phyloP scores from a whole-genome alignment of 2,113 vertebrate genomes.

The Illadopsis cleaveri region DNA sequence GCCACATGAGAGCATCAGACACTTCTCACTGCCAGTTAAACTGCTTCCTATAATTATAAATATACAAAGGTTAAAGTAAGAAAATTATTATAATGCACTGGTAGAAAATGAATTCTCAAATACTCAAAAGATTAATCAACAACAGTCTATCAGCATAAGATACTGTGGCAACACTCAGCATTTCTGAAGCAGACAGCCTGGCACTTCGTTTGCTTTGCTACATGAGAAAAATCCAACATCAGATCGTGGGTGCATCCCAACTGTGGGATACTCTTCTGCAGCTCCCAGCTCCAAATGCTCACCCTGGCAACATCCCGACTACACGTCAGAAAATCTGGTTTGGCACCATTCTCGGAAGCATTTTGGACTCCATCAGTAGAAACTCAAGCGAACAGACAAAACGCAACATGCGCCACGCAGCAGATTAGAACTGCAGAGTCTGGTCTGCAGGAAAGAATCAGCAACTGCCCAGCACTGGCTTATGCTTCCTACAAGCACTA shows the following conservation, averaged over 20 bases:
- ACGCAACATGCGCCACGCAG: neutral
- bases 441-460: neutral
- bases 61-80: neutral
- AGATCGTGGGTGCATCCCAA: neutral
- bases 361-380: slow-evolving; percentile 11
- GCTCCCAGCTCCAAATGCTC: slow-evolving; percentile 3
- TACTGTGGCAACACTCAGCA: neutral
- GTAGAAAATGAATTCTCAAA: slow-evolving; percentile 3
- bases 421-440: neutral
- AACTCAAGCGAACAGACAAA: neutral
- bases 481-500: neutral
- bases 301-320: neutral
- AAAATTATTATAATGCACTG: neutral
- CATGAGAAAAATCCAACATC: neutral
- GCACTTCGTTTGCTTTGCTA: neutral
- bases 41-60: slow-evolving; percentile 17
- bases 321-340: neutral
- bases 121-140: neutral
- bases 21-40: neutral
- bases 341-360: neutral
- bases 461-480: neutral
- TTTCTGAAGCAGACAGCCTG: neutral
- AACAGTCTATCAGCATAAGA: neutral
- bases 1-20: neutral
- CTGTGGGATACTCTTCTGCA: neutral